These are phyloP conservation scores for Pipistrellus nathusii DNA, from an alignment of 2,797 vertebrate species.

Conservation along the genomic window DNA sequence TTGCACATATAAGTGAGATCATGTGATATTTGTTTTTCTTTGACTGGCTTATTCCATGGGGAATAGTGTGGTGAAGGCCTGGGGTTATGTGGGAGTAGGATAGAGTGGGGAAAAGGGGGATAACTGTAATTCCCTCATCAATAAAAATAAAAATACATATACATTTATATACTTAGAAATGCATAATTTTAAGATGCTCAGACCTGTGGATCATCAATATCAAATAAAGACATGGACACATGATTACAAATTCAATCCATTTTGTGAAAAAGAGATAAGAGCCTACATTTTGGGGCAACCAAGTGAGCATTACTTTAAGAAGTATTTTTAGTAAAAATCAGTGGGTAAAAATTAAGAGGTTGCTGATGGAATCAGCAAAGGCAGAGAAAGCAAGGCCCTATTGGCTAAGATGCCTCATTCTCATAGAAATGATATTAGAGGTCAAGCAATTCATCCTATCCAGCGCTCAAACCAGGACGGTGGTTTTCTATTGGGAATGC, in stretches of 20 bases:
- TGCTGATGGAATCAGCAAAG: background rate
- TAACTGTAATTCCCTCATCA: background rate
- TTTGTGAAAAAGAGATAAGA: background rate
- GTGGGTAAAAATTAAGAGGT: background rate
- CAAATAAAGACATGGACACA: background rate
- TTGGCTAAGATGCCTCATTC: background rate
- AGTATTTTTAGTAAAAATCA: background rate
- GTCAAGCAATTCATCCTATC: background rate
- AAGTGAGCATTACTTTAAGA: background rate
- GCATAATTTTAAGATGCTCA: conserved; percentile 5
- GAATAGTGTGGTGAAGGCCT: background rate
- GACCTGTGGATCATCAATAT: background rate
- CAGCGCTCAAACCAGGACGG: background rate
- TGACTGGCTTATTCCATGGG: background rate
- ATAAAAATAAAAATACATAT: background rate
- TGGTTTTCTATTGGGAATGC: background rate
- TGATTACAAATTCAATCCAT: background rate
- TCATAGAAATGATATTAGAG: background rate
- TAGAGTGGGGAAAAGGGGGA: background rate
- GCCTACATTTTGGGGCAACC: background rate
- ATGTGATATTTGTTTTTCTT: background rate
- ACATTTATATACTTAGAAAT: background rate
- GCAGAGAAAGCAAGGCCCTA: background rate
- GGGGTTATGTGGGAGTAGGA: background rate
- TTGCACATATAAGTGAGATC: background rate